Percentiles rank a stretch among this genome's conserved stretches.
phyloP scores from a whole-genome alignment of 35 echinoderm and acorn worm species.

The Holothuria glaberrima region DNA sequence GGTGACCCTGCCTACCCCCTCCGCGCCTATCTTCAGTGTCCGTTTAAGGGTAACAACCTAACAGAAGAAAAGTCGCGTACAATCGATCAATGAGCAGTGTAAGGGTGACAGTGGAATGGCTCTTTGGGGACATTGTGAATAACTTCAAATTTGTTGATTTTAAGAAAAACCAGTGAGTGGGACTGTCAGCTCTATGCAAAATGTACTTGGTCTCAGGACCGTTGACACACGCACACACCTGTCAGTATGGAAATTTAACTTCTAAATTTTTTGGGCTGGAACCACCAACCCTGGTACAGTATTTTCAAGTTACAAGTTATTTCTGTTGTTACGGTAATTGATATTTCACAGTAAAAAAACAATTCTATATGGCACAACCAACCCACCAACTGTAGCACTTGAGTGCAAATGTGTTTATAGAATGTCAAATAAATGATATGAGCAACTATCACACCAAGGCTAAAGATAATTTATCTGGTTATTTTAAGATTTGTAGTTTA shows the following conservation, averaged over 20 bases:
- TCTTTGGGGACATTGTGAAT: too few species aligned
- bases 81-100: slow-evolving; percentile 68
- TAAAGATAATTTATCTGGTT: background rate
- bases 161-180: slow-evolving; percentile 40
- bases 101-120: slow-evolving; percentile 54
- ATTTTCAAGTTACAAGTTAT: background rate
- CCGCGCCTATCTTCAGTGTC: slow-evolving; percentile 52
- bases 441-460: too few species aligned
- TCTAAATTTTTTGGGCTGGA: slow-evolving; percentile 28
- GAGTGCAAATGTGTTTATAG: too few species aligned
- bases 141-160: slow-evolving; percentile 45
- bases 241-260: slow-evolving; percentile 35
- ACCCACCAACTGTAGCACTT: too few species aligned
- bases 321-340: background rate
- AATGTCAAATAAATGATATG: too few species aligned
- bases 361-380: too few species aligned
- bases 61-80: slow-evolving; percentile 54
- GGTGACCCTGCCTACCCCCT: slow-evolving; percentile 78
- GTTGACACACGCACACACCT: slow-evolving; percentile 32
- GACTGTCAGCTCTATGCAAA: background rate
- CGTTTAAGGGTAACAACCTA: slow-evolving; percentile 53
- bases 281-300: slow-evolving; percentile 20
- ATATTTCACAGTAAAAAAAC: background rate
- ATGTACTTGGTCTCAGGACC: background rate
- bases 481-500: background rate